Percentiles rank a stretch among this genome's conserved stretches.
Evolutionary conservation across 2,113 vertebrate species (phyloP).

Genomic region (Charadrius vociferus): DNA sequence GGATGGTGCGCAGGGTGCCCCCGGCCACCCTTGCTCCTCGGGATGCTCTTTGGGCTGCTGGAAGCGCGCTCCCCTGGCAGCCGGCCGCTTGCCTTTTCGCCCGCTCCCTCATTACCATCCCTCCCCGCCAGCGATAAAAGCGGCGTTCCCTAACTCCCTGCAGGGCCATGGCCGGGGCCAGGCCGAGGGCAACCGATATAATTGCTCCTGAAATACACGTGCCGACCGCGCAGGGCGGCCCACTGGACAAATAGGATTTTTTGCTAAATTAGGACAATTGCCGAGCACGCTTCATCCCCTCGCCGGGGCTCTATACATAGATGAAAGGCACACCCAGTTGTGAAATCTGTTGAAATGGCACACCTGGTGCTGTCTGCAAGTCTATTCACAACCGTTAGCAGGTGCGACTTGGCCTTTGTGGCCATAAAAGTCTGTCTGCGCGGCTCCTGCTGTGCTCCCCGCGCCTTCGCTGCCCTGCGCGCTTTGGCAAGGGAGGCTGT

Average conservation of each 20-base stretch:
- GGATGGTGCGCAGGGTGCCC: not conserved
- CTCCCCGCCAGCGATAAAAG: not conserved
- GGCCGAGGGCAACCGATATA: conserved; percentile 18
- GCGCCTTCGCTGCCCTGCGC: not conserved
- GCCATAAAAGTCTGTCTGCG: conserved; percentile 22
- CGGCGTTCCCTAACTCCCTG: not conserved
- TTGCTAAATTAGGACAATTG: conserved; percentile 57
- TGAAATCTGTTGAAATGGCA: conserved; percentile 34
- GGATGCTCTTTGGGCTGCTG: not conserved
- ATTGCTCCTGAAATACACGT: conserved; percentile 30
- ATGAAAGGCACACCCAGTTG: conserved; percentile 57
- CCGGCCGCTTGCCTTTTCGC: not conserved
- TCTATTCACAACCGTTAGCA: conserved; percentile 49
- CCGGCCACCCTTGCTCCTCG: fast-evolving
- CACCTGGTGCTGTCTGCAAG: conserved; percentile 68
- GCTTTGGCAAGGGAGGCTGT: not conserved
- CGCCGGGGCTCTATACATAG: conserved; percentile 44
- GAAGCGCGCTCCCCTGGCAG: not conserved
- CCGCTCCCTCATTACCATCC: not conserved
- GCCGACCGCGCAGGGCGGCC: not conserved
- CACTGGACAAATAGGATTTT: not conserved
- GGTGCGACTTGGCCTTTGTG: conserved; percentile 58
- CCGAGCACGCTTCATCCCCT: not conserved
- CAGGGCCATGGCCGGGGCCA: not conserved
- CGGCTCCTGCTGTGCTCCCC: not conserved